Evolutionary conservation across 2,797 vertebrate genomes (phyloP).

Genomic region (Pipistrellus nathusii): DNA sequence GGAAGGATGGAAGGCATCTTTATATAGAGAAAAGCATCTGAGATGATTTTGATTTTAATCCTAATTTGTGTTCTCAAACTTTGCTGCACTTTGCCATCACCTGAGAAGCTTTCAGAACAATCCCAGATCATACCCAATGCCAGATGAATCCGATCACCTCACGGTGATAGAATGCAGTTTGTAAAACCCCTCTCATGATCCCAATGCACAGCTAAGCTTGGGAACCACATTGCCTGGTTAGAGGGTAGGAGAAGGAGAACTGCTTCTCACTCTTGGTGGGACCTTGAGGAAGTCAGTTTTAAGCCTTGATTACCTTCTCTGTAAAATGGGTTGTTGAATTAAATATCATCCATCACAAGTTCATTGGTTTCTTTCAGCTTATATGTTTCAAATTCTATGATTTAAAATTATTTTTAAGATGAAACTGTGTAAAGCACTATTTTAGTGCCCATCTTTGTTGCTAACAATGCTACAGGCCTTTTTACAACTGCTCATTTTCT

Average conservation of each 20-base stretch:
- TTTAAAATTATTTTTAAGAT: conserved; percentile 58
- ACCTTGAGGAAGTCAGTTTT: not conserved
- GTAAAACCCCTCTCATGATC: not conserved
- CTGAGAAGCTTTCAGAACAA: not conserved
- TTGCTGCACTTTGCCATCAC: not conserved
- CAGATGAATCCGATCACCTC: not conserved
- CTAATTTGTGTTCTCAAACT: not conserved
- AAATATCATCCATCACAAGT: not conserved
- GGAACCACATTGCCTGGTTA: not conserved
- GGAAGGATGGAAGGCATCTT: not conserved
- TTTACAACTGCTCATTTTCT: conserved; percentile 8
- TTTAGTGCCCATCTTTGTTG: conserved; percentile 76
- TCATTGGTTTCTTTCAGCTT: conserved; percentile 20
- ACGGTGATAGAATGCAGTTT: not conserved
- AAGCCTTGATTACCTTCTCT: conserved; percentile 13
- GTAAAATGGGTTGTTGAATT: conserved; percentile 7
- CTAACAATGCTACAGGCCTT: not conserved
- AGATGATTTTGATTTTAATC: not conserved
- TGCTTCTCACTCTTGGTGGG: not conserved
- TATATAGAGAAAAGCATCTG: not conserved
- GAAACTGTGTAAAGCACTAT: conserved; percentile 71
- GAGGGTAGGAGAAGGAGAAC: not conserved
- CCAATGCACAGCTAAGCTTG: not conserved
- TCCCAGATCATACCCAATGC: not conserved
- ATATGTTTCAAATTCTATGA: conserved; percentile 44